These are phyloP conservation scores for Acronicta leporina DNA, from an alignment of 2,888 invertebrate species.

Conservation along the genomic window DNA sequence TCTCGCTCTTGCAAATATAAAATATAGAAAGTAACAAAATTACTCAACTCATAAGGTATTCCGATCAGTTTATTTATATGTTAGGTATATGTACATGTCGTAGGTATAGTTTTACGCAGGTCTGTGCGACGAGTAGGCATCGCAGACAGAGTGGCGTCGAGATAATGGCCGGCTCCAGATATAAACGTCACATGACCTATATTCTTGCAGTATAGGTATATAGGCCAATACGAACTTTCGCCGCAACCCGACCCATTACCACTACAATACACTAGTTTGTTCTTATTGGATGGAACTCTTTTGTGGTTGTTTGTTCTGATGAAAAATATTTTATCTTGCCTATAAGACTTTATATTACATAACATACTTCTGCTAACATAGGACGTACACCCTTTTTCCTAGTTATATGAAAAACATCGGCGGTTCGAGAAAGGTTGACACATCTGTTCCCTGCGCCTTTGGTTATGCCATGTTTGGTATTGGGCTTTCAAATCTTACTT, in stretches of 20 bases:
- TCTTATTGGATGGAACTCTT: conserved; percentile 27
- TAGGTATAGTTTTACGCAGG: conserved; percentile 33
- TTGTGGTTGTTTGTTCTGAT: conserved; percentile 13
- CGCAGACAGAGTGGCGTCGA: conserved; percentile 76
- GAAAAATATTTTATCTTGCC: conserved; percentile 12
- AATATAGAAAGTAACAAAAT: conserved; percentile 51
- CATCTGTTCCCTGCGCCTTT: conserved; percentile 20
- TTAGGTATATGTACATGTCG: conserved; percentile 30
- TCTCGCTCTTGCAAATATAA: conserved; percentile 57
- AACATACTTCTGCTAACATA: background rate
- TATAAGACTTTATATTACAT: conserved; percentile 11
- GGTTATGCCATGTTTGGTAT: background rate
- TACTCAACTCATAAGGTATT: conserved; percentile 43
- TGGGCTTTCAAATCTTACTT: conserved; percentile 8
- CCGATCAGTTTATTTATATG: conserved; percentile 39
- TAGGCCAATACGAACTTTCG: conserved; percentile 50
- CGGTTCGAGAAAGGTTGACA: conserved; percentile 9
- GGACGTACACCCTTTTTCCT: background rate
- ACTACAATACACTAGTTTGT: conserved; percentile 35
- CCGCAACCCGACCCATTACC: conserved; percentile 35
- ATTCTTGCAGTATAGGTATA: conserved; percentile 42
- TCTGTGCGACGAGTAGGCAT: conserved; percentile 47
- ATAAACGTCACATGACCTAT: conserved; percentile 61
- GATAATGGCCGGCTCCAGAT: conserved; percentile 54
- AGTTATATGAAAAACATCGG: conserved; percentile 1